Evolutionary conservation across 2,797 vertebrate genomes (phyloP).

Genomic region (Ambastaia sidthimunki): DNA sequence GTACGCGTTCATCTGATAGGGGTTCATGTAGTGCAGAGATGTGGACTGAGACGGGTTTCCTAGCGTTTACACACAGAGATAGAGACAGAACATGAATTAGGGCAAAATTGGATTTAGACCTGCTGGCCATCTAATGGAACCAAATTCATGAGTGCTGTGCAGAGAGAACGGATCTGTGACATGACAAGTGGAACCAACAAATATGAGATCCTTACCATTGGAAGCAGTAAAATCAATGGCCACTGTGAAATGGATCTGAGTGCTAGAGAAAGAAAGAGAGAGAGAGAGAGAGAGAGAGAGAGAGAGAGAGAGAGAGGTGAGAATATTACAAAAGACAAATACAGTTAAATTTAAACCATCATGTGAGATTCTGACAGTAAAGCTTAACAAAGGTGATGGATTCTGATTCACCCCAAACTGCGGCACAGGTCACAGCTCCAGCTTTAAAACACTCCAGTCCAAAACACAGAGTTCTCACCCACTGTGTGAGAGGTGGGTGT

Average conservation of each 20-base stretch:
- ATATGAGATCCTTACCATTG: conserved; percentile 83
- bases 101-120: not conserved
- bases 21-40: conserved; percentile 97
- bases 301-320: conserved; percentile 32
- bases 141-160: not conserved
- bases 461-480: conserved; percentile 35
- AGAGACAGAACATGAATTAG: not conserved
- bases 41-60: conserved; percentile 97
- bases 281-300: not conserved
- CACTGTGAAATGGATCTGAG: conserved; percentile 97
- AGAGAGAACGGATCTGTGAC: not conserved
- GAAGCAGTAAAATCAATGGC: conserved; percentile 98
- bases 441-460: conserved; percentile 40
- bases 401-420: conserved; percentile 30
- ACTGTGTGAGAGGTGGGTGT: conserved; percentile 46
- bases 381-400: conserved; percentile 30
- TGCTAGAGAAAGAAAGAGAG: conserved; percentile 72
- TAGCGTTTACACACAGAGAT: conserved; percentile 58
- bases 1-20: conserved; percentile 97
- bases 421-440: conserved; percentile 21
- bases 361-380: conserved; percentile 28
- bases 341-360: not conserved
- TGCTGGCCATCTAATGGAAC: not conserved
- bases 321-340: conserved; percentile 54
- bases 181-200: not conserved